Evolutionary conservation across 2,113 vertebrate genomes (phyloP).

Genomic region (Charina bottae): DNA sequence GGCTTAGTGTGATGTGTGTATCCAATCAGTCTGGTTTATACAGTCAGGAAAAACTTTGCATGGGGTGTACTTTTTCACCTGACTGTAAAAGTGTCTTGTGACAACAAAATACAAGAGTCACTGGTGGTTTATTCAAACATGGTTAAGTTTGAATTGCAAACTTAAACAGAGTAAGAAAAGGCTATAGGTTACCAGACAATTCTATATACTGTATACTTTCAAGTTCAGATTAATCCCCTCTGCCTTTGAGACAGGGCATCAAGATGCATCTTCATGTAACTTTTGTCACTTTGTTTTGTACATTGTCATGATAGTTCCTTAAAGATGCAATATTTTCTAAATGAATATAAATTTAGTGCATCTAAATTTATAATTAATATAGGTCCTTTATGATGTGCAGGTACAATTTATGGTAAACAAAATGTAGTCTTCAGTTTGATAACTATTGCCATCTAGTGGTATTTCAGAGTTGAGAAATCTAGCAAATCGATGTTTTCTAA

Average conservation of each 20-base stretch:
- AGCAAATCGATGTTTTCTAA: not conserved
- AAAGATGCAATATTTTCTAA: not conserved
- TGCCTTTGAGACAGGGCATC: not conserved
- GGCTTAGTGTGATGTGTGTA: too few species aligned
- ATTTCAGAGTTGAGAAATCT: not conserved
- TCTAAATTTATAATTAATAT: too few species aligned
- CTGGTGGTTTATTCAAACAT: not conserved
- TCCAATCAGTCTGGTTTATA: too few species aligned
- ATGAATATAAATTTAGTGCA: too few species aligned
- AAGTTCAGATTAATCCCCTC: not conserved
- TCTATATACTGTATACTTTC: not conserved
- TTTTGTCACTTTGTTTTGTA: not conserved
- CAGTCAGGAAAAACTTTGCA: not conserved
- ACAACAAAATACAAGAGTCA: not conserved
- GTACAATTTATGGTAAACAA: not conserved
- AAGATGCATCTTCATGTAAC: not conserved
- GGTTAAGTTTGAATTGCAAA: not conserved
- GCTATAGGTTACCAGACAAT: not conserved
- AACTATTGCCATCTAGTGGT: slow-evolving; percentile 30
- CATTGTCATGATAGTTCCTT: not conserved
- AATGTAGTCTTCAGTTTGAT: not conserved
- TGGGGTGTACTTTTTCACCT: not conserved
- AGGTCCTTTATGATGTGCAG: not conserved
- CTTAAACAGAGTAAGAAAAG: not conserved
- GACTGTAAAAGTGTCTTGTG: not conserved